Evolutionary conservation across 2,113 vertebrate genomes (phyloP), one percentile per base, ranked within the genome.

Genomic region (Labeo catla): DNA sequence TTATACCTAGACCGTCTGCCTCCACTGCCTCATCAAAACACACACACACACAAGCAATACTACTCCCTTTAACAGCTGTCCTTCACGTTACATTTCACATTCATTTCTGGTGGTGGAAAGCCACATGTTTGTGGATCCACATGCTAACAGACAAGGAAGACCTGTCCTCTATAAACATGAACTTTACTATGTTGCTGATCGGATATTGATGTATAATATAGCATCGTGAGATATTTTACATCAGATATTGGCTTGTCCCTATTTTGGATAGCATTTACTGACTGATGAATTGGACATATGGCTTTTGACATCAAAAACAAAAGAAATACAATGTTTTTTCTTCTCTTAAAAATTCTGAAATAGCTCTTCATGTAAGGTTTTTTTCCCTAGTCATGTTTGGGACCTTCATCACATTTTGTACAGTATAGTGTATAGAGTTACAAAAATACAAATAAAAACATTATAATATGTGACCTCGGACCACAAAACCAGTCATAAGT

Each of bases 1-100:
- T 94, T 94, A 94, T 90, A 90, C 90, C 91, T 92, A 94, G 93
- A 95, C 93, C 91, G 91, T 92, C 94, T 93, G 93, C 90, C 93
- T 94, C 93, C 91, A 89, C 88, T 87, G 89, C 83, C 89, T 92
- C 91, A 89, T 89, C 90, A 73, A 73, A 73, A 93, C 91, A 91
- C 70, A 73, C 68, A 72, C 68, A 52, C 47, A 28, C 11, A 50
- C 5, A 4, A 19, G 89, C 87, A 88, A 87, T 86, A 85, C 87
- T 86, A 85, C 87, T 85, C 89, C 84, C 90, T 91, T 92, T 91
- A 90, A 91, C 91, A 91, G 91, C 91, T 87, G 91, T 85, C 88
- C 85, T 68, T 91, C 84, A 90, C 88, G 85, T 90, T 83, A 52
- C 83, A 79, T 83, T 84, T 84, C 84, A 76, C 76, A 89, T 91